Percentiles rank a stretch among this genome's conserved stretches.
phyloP scores from a whole-genome alignment of 2,888 invertebrate genomes.

The Rhagonycha lutea region DNA sequence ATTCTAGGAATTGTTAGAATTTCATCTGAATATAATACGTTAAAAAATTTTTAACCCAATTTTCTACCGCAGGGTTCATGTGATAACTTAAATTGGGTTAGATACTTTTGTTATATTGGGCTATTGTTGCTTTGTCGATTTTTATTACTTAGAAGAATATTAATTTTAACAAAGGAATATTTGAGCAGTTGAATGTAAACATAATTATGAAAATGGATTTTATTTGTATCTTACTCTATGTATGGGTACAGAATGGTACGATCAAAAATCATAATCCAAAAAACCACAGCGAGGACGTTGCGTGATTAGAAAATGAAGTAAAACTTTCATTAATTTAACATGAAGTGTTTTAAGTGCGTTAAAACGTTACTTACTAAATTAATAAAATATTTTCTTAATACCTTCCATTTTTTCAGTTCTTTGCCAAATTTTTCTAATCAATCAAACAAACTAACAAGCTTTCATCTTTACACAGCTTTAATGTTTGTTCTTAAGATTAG shows the following conservation, averaged over 20 bases:
- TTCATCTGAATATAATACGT: not conserved
- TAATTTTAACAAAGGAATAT: not conserved
- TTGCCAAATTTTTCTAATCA: not conserved
- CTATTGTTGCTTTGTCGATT: not conserved
- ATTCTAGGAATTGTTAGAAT: not conserved
- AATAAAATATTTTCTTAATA: constrained; percentile 1
- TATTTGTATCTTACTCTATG: not conserved
- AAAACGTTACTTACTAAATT: constrained; percentile 5
- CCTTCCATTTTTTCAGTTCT: not conserved
- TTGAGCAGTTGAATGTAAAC: not conserved
- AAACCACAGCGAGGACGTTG: constrained; percentile 16
- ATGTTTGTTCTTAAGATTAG: not conserved
- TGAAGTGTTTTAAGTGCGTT: constrained; percentile 10
- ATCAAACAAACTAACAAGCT: not conserved
- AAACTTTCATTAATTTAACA: constrained; percentile 11
- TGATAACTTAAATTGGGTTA: not conserved
- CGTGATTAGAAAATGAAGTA: constrained; percentile 10
- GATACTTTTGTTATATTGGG: not conserved
- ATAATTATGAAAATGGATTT: not conserved
- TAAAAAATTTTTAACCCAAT: not conserved
- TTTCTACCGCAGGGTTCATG: not conserved
- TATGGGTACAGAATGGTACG: constrained; percentile 15
- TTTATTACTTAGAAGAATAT: not conserved
- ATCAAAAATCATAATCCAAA: constrained; percentile 19
- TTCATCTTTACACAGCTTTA: not conserved